Percentiles rank a stretch among this genome's conserved stretches.
phyloP scores from a whole-genome alignment of 1,140 invertebrate genomes.

The Whitmania pigra region DNA sequence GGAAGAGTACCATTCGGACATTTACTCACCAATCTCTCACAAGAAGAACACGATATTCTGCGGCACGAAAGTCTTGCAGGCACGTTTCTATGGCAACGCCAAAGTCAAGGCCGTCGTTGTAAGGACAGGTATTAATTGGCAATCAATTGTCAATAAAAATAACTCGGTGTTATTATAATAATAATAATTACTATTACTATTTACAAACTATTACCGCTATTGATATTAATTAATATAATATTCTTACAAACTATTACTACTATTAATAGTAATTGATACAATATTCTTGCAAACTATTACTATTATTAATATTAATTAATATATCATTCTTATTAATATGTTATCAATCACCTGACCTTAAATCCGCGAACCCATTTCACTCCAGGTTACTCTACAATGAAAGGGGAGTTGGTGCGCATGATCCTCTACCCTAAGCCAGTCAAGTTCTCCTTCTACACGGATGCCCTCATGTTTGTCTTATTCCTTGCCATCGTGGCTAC shows the following conservation, averaged over 20 bases:
- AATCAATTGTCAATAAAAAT: no score
- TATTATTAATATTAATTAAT: no score
- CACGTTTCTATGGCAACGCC: slow-evolving; percentile 66
- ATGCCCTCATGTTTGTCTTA: slow-evolving; percentile 77
- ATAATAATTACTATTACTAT: no score
- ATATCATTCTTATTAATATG: no score
- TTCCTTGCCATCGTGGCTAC: slow-evolving; percentile 64
- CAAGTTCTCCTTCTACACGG: slow-evolving; percentile 80
- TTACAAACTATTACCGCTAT: no score
- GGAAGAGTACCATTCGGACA: neutral
- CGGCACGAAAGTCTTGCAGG: slow-evolving; percentile 89
- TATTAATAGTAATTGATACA: no score
- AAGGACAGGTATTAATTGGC: slow-evolving; percentile 48
- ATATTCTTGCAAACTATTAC: no score
- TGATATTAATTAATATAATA: no score
- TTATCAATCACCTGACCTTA: no score
- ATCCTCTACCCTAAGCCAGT: slow-evolving; percentile 83
- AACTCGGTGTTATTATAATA: no score
- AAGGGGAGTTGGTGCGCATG: slow-evolving; percentile 74
- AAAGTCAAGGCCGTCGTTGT: slow-evolving; percentile 62
- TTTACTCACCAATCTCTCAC: neutral
- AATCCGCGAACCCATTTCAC: neutral
- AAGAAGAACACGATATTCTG: slow-evolving; percentile 69
- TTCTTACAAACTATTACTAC: no score
- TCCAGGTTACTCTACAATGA: slow-evolving; percentile 72